phyloP scores from a whole-genome alignment of 2,888 invertebrate genomes.

The Lasioglossum morio region DNA sequence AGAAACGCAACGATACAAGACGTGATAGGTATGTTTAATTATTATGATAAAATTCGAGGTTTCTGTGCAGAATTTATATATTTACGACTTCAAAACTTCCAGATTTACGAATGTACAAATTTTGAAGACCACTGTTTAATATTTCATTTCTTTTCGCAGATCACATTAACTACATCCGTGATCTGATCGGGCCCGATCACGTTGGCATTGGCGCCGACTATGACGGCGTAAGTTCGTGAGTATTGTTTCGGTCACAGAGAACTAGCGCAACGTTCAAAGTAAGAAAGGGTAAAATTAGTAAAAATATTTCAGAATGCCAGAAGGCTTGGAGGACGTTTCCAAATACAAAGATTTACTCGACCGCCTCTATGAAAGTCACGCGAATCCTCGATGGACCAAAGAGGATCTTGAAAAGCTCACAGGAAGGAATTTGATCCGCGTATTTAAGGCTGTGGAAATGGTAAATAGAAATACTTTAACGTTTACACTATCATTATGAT shows the following conservation, averaged over 20 bases:
- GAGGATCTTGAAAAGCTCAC: slow-evolving; percentile 85
- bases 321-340: slow-evolving; percentile 85
- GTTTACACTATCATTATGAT: too few relatives aligned
- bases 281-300: neutral
- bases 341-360: slow-evolving; percentile 85
- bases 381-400: slow-evolving; percentile 82
- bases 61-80: neutral
- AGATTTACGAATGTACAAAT: neutral
- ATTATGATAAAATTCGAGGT: neutral
- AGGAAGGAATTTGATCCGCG: slow-evolving; percentile 85
- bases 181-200: slow-evolving; percentile 85
- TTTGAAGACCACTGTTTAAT: neutral
- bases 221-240: slow-evolving; percentile 84
- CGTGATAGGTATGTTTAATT: slow-evolving; percentile 87
- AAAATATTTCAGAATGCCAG: slow-evolving; percentile 81
- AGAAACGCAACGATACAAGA: slow-evolving; percentile 87
- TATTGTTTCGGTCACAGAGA: slow-evolving; percentile 18
- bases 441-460: slow-evolving; percentile 83
- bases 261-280: neutral
- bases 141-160: slow-evolving; percentile 76
- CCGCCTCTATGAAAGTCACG: slow-evolving; percentile 78
- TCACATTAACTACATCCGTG: slow-evolving; percentile 86
- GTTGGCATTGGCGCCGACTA: slow-evolving; percentile 86
- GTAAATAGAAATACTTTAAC: slow-evolving; percentile 50
- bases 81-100: neutral